A percentile compares a stretch with the other conserved stretches of the same genome.
Evolutionary conservation across 1,140 invertebrate genomes (phyloP).

Genomic region (Ceratitis capitata): DNA sequence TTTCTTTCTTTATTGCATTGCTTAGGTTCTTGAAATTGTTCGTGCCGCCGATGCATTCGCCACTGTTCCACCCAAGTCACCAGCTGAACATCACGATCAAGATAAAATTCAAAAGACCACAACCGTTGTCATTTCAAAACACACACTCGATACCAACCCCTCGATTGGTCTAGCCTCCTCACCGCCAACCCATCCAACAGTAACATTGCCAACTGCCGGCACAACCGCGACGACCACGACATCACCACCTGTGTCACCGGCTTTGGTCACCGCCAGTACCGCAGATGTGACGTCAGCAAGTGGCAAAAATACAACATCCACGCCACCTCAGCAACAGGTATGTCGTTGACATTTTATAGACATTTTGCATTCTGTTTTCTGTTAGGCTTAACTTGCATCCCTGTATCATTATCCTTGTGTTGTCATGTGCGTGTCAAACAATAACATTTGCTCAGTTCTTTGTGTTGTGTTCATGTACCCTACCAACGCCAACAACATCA

Average conservation of each 20-base stretch:
- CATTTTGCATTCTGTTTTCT: not conserved
- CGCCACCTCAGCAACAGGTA: conserved; percentile 54
- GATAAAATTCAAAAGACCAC: conserved; percentile 86
- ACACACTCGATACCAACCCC: conserved; percentile 73
- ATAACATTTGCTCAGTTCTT: conserved; percentile 27
- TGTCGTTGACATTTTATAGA: conserved; percentile 46
- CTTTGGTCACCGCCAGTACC: conserved; percentile 43
- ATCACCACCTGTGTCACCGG: conserved; percentile 37
- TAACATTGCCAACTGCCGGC: not conserved
- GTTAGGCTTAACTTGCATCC: conserved; percentile 1
- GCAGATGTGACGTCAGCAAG: conserved; percentile 33
- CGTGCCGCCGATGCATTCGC: conserved; percentile 86
- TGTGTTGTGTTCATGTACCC: conserved; percentile 17
- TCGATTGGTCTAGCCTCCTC: conserved; percentile 55
- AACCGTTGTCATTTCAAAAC: conserved; percentile 93
- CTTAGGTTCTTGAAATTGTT: conserved; percentile 86
- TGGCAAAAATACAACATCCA: conserved; percentile 29
- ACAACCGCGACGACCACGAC: conserved; percentile 26
- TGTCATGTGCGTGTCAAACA: conserved; percentile 29
- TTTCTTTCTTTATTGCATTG: conserved; percentile 38
- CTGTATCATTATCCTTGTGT: conserved; percentile 9
- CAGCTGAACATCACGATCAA: conserved; percentile 71
- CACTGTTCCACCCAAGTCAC: conserved; percentile 80
- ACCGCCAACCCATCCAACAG: not conserved
- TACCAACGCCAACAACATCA: not conserved